Conservation (phyloP, 2,113 vertebrate species). For the Protobothrops flavoviridis region DNA sequence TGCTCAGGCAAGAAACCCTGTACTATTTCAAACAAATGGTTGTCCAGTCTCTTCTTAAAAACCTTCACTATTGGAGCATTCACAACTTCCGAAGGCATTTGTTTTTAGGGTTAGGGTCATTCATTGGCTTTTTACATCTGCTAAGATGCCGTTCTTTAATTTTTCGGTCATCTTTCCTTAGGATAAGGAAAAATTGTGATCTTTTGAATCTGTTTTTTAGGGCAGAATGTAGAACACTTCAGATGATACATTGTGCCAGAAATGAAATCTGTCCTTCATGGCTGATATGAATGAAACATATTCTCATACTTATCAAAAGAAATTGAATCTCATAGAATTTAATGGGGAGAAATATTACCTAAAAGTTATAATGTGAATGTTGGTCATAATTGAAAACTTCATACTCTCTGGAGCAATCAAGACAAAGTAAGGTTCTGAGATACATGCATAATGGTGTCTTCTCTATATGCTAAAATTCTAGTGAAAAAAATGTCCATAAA, state of each 20-base stretch:
- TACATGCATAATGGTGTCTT: neutral
- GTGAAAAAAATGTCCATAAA: neutral
- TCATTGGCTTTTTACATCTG: neutral
- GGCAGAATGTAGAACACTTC: neutral
- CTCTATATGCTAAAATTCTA: neutral
- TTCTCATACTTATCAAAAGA: neutral
- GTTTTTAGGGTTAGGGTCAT: neutral
- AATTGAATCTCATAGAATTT: neutral
- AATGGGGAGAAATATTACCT: neutral
- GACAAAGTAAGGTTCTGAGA: neutral
- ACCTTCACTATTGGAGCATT: too few species aligned
- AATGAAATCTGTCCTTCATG: neutral
- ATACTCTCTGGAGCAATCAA: neutral
- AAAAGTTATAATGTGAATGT: neutral
- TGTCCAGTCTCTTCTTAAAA: too few species aligned
- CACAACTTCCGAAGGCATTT: too few species aligned
- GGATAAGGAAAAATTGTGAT: neutral
- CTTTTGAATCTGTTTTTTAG: neutral
- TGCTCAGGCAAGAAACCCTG: too few species aligned
- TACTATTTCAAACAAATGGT: too few species aligned
- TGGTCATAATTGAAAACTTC: neutral
- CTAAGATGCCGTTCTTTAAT: neutral
- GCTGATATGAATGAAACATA: neutral
- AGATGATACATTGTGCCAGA: neutral
- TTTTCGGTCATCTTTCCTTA: neutral